Evolutionary conservation across 1,140 invertebrate genomes (phyloP).

Genomic region (Laupala kohalensis): DNA sequence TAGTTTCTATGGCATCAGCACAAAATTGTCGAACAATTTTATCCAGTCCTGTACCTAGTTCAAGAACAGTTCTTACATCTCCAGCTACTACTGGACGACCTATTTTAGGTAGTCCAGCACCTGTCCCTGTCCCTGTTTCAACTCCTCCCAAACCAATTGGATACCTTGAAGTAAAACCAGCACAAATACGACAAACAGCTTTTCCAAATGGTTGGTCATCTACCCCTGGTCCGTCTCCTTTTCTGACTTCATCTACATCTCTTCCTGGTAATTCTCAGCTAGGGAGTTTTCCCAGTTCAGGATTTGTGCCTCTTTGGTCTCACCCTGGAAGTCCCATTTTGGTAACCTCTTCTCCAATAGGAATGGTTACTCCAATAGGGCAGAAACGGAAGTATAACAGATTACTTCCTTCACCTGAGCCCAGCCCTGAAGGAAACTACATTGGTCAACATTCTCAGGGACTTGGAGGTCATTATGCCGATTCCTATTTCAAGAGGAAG

Average conservation of each 20-base stretch:
- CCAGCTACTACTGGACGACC: constrained; percentile 4
- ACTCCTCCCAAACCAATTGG: constrained; percentile 15
- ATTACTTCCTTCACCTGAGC: constrained; percentile 36
- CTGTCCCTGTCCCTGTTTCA: constrained; percentile 12
- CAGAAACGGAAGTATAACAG: constrained; percentile 35
- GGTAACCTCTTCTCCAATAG: constrained; percentile 10
- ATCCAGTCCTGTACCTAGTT: constrained; percentile 15
- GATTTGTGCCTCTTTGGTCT: constrained; percentile 12
- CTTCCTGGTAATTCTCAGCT: constrained; percentile 9
- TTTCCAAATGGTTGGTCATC: constrained; percentile 11
- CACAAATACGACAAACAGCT: constrained; percentile 3
- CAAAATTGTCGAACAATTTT: constrained; percentile 13
- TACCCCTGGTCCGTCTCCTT: not conserved
- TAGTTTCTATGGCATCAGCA: constrained; percentile 2
- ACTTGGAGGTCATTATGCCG: constrained; percentile 41
- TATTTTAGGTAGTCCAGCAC: constrained; percentile 15
- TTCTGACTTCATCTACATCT: constrained; percentile 6
- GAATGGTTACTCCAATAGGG: constrained; percentile 26
- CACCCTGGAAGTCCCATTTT: constrained; percentile 15
- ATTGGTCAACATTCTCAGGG: constrained; percentile 44
- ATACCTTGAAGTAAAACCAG: constrained; percentile 15
- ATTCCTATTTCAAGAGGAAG: constrained; percentile 36
- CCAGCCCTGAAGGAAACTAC: constrained; percentile 36
- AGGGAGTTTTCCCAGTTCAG: constrained; percentile 9
- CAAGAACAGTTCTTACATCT: not conserved